These are phyloP conservation scores for Carabus problematicus DNA, from an alignment of 2,888 invertebrate species.

Conservation along the genomic window DNA sequence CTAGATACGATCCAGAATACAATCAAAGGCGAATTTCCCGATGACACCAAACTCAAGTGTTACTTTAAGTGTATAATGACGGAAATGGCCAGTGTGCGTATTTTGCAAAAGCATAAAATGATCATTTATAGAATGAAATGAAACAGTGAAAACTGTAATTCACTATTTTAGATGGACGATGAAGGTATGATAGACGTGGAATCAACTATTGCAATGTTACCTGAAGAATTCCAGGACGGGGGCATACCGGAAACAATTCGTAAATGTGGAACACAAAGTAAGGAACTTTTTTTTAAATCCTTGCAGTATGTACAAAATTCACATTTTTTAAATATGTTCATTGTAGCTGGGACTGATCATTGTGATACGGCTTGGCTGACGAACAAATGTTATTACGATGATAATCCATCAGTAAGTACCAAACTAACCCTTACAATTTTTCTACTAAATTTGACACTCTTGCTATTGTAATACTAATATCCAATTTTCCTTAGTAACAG, in stretches of 20 bases:
- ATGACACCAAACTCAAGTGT: conserved; percentile 55
- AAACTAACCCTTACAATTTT: no score
- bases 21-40: conserved; percentile 54
- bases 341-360: conserved; percentile 49
- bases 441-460: not conserved
- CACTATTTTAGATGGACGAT: conserved; percentile 54
- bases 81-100: conserved; percentile 53
- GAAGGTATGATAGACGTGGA: conserved; percentile 58
- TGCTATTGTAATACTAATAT: not conserved
- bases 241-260: conserved; percentile 49
- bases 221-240: conserved; percentile 53
- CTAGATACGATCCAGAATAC: conserved; percentile 52
- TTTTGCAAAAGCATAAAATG: not conserved
- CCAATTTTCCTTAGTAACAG: not conserved
- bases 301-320: not conserved
- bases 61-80: conserved; percentile 55
- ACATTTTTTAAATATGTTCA: not conserved
- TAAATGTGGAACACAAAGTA: conserved; percentile 56
- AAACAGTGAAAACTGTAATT: not conserved
- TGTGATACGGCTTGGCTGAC: conserved; percentile 55
- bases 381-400: conserved; percentile 52
- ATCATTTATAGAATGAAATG: not conserved
- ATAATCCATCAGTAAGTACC: conserved; percentile 49
- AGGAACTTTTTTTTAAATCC: conserved; percentile 21
- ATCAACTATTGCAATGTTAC: conserved; percentile 55